phyloP scores from a whole-genome alignment of 2,797 vertebrate genomes.

The Poecilia gillii region DNA sequence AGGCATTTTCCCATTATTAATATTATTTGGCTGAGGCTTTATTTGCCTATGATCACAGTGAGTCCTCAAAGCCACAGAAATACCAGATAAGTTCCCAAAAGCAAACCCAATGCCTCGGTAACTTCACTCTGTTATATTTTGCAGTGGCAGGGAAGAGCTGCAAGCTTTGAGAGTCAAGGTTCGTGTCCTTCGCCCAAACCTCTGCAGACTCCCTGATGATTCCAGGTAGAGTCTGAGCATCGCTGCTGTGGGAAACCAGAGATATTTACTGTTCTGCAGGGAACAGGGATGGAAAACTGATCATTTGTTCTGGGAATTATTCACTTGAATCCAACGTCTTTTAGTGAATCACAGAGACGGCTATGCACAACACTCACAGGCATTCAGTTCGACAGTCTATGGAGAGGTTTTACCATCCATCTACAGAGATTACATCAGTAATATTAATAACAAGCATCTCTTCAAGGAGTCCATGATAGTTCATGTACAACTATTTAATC shows the following conservation, averaged over 20 bases:
- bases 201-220: slow-evolving; percentile 74
- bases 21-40: background rate
- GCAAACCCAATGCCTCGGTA: background rate
- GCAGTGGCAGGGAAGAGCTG: slow-evolving; percentile 92
- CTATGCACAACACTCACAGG: slow-evolving; percentile 60
- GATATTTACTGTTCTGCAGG: slow-evolving; percentile 25
- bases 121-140: slow-evolving; percentile 36
- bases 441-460: slow-evolving; percentile 30
- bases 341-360: slow-evolving; percentile 55
- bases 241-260: slow-evolving; percentile 29
- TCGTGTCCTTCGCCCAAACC: slow-evolving; percentile 96
- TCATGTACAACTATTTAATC: slow-evolving; percentile 10
- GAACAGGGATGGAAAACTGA: slow-evolving; percentile 31
- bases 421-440: slow-evolving; percentile 37
- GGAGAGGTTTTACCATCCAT: slow-evolving; percentile 20
- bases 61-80: slow-evolving; percentile 29
- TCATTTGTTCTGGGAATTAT: slow-evolving; percentile 19
- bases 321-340: slow-evolving; percentile 26
- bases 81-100: slow-evolving; percentile 13
- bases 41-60: slow-evolving; percentile 65
- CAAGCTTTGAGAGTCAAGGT: slow-evolving; percentile 97
- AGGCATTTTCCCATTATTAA: background rate
- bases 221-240: slow-evolving; percentile 25
- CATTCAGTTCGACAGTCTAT: slow-evolving; percentile 26
- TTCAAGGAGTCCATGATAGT: slow-evolving; percentile 3